Evolutionary conservation across 1,140 invertebrate species (phyloP), one percentile per base, ranked within the genome.

Genomic region (Drosophila bocki): DNA sequence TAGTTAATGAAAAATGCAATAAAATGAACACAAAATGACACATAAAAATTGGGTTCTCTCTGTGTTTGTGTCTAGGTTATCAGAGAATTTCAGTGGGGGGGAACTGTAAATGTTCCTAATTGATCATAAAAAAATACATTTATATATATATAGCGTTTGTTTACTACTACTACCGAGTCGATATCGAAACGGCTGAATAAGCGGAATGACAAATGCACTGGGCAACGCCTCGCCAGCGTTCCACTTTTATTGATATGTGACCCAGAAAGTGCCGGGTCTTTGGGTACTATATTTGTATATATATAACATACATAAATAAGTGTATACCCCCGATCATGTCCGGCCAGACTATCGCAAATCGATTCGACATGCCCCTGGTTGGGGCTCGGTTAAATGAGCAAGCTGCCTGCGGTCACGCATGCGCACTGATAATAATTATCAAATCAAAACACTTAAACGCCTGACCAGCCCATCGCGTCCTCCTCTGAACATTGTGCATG

Each of bases 391-490:
- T 26, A 33, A 56, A 61, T 78, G 57, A 63, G 29, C 44, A 11
- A 39, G 54, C 62, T 64, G 70, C 63, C 79, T 70, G 70, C 79
- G 78, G 83, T 85, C 91, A 91, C 91, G 85, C 91, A 91, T 86
- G 86, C 83, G 59, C 69, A 65, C 86, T 88, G 86, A 91, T 91
- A 92, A 86, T 92, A 92, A 91, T 92, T 92, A 92, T 92, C 91
- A 92, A 92, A 92, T 91, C 91, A 92, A 91, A 92, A 87, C 91
- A 87, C 80, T 87, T 91, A 91, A 92, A 91, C 83, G 83, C 78
- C 78, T 71, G 91, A 64, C 83, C 86, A 75, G 75, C 91, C 84
- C 86, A 91, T 71, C 48, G 35, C 32, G 39, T 54, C 67, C 62
- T 67, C 64, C 42, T 63, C 59, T 15, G 59, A 37, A 69, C 62